Evolutionary conservation across 2,113 vertebrate species (phyloP).

Genomic region (Platycercus adscitus): DNA sequence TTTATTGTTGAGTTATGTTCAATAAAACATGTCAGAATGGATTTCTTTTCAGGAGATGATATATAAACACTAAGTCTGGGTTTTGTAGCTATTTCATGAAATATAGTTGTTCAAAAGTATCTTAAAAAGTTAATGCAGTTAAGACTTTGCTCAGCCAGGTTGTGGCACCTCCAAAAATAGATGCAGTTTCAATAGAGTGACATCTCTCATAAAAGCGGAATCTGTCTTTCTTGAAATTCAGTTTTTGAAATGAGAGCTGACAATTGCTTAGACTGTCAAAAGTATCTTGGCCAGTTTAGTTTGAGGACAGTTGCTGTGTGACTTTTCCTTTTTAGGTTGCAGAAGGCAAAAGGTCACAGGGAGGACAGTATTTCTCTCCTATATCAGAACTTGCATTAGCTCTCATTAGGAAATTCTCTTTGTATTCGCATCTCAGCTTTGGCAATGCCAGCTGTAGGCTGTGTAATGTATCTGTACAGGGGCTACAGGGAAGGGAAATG

Average conservation of each 20-base stretch:
- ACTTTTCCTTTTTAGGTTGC: not conserved
- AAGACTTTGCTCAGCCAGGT: conserved; percentile 50
- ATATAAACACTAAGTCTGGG: not conserved
- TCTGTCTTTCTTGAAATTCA: conserved; percentile 54
- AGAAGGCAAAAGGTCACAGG: conserved; percentile 8
- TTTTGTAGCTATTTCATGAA: conserved; percentile 42
- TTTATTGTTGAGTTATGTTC: conserved; percentile 57
- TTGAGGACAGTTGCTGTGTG: not conserved
- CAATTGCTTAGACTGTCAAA: conserved; percentile 48
- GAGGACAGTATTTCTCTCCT: not conserved
- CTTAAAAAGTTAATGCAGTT: conserved; percentile 69
- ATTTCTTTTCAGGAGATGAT: conserved; percentile 49
- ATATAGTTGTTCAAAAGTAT: conserved; percentile 42
- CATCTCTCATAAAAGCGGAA: conserved; percentile 65
- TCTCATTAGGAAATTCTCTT: conserved; percentile 1
- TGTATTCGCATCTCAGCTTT: not conserved
- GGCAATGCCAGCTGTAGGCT: not conserved
- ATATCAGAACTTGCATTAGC: not conserved
- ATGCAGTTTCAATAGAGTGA: conserved; percentile 65
- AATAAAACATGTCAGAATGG: conserved; percentile 49
- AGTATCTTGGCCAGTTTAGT: conserved; percentile 26
- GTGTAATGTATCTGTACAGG: not conserved
- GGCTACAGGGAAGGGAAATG: not conserved
- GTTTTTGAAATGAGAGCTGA: conserved; percentile 59
- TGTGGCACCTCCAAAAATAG: conserved; percentile 64